Evolutionary conservation across 2,113 vertebrate species (phyloP).

Genomic region (Daboia siamensis): DNA sequence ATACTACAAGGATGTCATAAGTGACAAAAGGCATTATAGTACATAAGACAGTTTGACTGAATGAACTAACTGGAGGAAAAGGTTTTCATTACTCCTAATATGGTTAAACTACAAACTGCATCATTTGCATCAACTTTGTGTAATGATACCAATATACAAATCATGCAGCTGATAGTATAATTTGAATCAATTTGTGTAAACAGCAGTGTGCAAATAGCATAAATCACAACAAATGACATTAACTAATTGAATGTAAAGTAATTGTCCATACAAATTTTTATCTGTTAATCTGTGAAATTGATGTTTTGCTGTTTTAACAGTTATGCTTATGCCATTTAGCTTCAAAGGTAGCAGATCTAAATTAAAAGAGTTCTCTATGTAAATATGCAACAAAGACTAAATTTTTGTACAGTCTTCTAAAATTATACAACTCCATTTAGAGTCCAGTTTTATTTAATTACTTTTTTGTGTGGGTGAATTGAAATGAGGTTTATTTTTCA

Average conservation of each 20-base stretch:
- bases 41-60: background rate
- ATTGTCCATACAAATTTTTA: background rate
- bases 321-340: background rate
- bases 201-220: background rate
- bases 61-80: background rate
- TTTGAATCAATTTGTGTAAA: background rate
- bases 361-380: background rate
- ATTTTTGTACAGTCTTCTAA: background rate
- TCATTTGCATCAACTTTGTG: background rate
- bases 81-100: background rate
- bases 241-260: background rate
- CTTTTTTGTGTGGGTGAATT: background rate
- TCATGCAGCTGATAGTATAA: background rate
- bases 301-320: background rate
- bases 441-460: background rate
- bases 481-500: background rate
- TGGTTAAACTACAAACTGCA: background rate
- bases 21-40: background rate
- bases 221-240: background rate
- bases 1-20: background rate
- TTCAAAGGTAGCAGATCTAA: background rate
- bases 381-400: background rate
- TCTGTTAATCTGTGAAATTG: background rate
- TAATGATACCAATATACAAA: background rate
- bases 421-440: background rate